Evolutionary conservation across 2,888 invertebrate species (phyloP).

Genomic region (Sipha maydis): DNA sequence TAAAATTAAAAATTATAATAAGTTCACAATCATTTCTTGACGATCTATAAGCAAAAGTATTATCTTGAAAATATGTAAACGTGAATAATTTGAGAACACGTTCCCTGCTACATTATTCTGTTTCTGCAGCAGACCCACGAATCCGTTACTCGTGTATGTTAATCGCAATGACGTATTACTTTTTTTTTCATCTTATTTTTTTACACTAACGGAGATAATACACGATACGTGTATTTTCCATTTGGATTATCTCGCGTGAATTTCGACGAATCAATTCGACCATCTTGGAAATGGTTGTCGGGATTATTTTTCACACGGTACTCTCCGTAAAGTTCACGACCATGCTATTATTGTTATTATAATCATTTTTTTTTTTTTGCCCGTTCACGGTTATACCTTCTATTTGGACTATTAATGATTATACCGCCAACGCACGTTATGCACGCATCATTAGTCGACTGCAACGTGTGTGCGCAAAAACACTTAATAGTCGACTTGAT

Average conservation of each 20-base stretch:
- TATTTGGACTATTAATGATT: background rate
- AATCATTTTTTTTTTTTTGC: background rate
- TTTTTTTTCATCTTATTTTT: background rate
- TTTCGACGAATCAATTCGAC: conserved; percentile 10
- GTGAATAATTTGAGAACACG: background rate
- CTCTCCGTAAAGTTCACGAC: background rate
- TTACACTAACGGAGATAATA: background rate
- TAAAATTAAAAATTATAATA: no score
- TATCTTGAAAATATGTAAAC: no score
- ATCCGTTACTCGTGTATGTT: background rate
- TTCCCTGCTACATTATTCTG: background rate
- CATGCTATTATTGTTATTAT: background rate
- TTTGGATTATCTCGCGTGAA: background rate
- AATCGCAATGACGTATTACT: background rate
- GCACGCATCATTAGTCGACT: background rate
- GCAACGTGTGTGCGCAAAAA: background rate
- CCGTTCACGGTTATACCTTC: background rate
- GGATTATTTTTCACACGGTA: conserved; percentile 10
- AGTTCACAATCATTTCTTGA: no score
- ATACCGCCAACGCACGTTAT: background rate
- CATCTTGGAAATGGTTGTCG: conserved; percentile 3
- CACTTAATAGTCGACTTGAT: background rate
- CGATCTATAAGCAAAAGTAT: no score
- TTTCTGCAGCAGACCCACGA: background rate
- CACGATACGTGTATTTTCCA: background rate